Evolutionary conservation across 1,140 invertebrate genomes (phyloP).

Genomic region (Pseudomyrmex flavicornis): DNA sequence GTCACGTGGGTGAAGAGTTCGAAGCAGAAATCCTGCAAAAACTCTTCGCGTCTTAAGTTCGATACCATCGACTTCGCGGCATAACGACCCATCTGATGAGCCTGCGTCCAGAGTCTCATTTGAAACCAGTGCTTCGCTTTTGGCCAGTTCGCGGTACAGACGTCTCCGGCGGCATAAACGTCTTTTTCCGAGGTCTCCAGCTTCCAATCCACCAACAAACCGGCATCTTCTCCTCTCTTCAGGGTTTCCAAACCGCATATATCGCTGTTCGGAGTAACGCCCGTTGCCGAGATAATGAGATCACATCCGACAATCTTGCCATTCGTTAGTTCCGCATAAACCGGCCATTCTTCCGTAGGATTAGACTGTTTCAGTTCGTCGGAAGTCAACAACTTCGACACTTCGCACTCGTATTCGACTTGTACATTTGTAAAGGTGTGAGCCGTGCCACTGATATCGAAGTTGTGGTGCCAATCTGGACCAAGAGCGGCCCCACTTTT

Average conservation of each 20-base stretch:
- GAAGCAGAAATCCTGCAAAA: conserved; percentile 97
- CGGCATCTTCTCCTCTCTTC: conserved; percentile 89
- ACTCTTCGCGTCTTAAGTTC: conserved; percentile 87
- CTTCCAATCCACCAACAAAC: conserved; percentile 93
- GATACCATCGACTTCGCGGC: conserved; percentile 96
- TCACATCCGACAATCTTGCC: conserved; percentile 93
- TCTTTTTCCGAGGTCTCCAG: conserved; percentile 92
- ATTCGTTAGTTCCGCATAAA: conserved; percentile 92
- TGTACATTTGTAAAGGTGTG: conserved; percentile 82
- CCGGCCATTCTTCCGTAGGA: conserved; percentile 86
- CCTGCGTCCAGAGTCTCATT: conserved; percentile 99
- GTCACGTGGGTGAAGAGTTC: conserved; percentile 99
- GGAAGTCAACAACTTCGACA: conserved; percentile 85
- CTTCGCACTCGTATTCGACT: conserved; percentile 90
- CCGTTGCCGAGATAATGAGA: conserved; percentile 97
- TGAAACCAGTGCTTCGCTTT: conserved; percentile 96
- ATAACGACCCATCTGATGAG: conserved; percentile 98
- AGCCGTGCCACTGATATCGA: conserved; percentile 87
- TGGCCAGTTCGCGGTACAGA: conserved; percentile 93
- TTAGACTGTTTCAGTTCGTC: conserved; percentile 65
- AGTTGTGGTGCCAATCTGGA: conserved; percentile 95
- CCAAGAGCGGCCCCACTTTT: conserved; percentile 94
- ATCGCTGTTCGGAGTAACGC: conserved; percentile 91
- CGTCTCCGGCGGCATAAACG: conserved; percentile 98
- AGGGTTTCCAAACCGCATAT: conserved; percentile 87